These are phyloP conservation scores for Verasper variegatus DNA, from an alignment of 2,113 vertebrate genomes.

Conservation along the genomic window DNA sequence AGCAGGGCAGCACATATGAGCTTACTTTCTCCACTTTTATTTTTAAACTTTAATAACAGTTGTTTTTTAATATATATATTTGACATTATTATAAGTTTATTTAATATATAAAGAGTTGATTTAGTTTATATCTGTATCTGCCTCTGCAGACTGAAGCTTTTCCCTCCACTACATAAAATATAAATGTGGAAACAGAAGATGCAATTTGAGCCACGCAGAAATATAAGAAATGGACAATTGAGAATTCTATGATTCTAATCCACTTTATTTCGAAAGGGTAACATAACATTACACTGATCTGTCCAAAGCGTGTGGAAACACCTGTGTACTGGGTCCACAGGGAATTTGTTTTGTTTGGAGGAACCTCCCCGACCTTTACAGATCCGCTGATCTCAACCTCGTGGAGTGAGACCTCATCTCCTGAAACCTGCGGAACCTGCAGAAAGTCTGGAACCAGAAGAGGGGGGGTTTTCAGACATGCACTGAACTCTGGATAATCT, in stretches of 20 bases:
- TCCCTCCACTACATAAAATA: conserved; percentile 22
- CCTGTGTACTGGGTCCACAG: no score
- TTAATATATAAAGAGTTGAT: background rate
- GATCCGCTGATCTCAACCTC: background rate
- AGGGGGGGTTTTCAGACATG: no score
- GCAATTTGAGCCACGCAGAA: background rate
- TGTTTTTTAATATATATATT: background rate
- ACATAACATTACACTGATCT: background rate
- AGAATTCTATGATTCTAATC: background rate
- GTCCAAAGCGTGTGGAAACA: background rate
- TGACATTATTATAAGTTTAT: conserved; percentile 5
- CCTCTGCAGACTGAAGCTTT: background rate
- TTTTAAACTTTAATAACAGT: conserved; percentile 46
- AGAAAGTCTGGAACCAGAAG: no score
- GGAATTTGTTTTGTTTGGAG: background rate
- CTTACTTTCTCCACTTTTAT: conserved; percentile 17
- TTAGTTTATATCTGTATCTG: background rate
- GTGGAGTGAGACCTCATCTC: background rate
- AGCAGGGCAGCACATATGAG: conserved; percentile 14
- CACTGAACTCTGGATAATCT: no score
- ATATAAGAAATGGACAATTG: no score
- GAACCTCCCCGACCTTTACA: background rate
- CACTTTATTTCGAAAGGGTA: background rate
- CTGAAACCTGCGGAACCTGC: no score
- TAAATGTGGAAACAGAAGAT: conserved; percentile 9